Conservation (phyloP, 2,888 invertebrate species). For the Trachelus tabidus region DNA sequence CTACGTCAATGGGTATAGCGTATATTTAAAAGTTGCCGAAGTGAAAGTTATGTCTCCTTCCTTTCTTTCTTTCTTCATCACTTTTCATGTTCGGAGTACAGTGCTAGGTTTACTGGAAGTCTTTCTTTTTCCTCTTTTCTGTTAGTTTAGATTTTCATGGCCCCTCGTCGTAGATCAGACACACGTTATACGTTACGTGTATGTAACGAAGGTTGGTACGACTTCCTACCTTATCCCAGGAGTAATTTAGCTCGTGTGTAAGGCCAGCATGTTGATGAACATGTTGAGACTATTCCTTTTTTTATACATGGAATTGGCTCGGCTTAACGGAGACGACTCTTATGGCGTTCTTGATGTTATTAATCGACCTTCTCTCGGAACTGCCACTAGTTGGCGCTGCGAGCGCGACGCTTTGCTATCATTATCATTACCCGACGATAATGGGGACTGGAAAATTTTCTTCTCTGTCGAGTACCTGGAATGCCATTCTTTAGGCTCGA, state of each 20-base stretch:
- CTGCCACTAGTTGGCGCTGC: background rate
- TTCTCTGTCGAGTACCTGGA: constrained; percentile 16
- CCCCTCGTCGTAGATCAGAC: background rate
- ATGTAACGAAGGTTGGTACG: background rate
- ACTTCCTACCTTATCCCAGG: background rate
- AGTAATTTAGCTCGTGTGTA: background rate
- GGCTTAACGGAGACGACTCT: background rate
- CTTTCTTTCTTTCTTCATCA: background rate
- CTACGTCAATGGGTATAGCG: background rate
- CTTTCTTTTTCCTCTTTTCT: background rate
- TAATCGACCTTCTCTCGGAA: background rate
- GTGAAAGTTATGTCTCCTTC: background rate
- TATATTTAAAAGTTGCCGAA: background rate
- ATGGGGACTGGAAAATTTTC: background rate
- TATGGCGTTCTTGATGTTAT: background rate
- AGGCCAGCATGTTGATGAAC: background rate
- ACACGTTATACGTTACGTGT: background rate
- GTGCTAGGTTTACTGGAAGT: background rate
- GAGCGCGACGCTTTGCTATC: background rate
- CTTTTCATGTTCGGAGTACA: background rate
- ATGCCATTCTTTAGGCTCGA: constrained; percentile 39
- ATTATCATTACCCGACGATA: background rate
- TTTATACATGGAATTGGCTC: background rate
- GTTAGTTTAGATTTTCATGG: background rate
- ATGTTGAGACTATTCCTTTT: background rate